These are phyloP conservation scores for Macrotis lagotis DNA, from an alignment of 2,113 vertebrate species.

Conservation along the genomic window DNA sequence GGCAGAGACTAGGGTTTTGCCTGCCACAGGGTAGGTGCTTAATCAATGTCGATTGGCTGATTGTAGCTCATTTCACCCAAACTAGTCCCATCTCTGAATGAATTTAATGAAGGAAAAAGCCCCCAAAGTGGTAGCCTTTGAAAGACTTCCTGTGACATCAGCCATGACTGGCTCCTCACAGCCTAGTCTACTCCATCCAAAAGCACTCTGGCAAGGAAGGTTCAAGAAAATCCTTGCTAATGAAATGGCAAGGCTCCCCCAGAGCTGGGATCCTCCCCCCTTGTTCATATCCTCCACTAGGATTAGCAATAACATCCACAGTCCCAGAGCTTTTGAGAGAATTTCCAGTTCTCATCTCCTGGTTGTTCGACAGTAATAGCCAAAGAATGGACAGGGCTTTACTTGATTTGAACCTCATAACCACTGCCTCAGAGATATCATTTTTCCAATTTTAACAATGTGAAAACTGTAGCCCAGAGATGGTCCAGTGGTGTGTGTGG, in stretches of 20 bases:
- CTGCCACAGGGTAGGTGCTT: not conserved
- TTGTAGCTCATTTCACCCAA: not conserved
- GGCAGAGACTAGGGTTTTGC: not conserved
- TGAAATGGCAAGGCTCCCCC: too few species aligned
- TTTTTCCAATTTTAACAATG: not conserved
- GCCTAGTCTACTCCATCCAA: not conserved
- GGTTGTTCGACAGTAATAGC: not conserved
- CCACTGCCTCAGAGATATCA: not conserved
- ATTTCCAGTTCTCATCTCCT: not conserved
- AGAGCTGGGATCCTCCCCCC: not conserved
- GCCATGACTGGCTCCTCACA: not conserved
- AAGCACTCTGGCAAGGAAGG: too few species aligned
- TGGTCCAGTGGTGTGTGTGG: not conserved
- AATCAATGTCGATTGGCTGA: not conserved
- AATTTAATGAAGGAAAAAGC: not conserved
- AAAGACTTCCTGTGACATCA: not conserved
- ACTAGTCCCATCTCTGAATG: not conserved
- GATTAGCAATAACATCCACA: not conserved
- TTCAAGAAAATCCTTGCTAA: not conserved
- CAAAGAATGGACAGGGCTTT: not conserved
- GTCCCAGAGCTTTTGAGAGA: not conserved
- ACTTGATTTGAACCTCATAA: not conserved
- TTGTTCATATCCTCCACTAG: too few species aligned
- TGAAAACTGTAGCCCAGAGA: not conserved
- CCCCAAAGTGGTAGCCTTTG: not conserved